These are phyloP conservation scores for Microctenopoma lineatum DNA, from an alignment of 2,797 vertebrate genomes.

Conservation along the genomic window DNA sequence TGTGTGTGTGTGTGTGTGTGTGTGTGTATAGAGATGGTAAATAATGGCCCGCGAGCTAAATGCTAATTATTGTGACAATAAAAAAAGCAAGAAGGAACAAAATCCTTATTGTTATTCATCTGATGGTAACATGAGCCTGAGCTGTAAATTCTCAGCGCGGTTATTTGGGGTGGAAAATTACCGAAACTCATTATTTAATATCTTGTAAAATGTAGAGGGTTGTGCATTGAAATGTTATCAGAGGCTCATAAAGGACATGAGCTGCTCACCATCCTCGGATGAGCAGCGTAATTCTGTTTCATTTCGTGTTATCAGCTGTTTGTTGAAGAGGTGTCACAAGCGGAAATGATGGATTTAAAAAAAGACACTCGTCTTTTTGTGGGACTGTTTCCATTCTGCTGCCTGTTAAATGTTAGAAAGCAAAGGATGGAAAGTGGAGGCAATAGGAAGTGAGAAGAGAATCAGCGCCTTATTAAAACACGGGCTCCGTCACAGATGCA, in stretches of 20 bases:
- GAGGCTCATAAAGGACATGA: background rate
- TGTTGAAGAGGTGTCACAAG: background rate
- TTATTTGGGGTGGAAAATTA: background rate
- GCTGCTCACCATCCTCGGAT: background rate
- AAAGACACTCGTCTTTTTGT: background rate
- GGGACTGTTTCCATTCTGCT: background rate
- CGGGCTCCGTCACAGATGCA: background rate
- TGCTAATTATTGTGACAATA: too few species aligned
- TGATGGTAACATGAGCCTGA: background rate
- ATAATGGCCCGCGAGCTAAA: too few species aligned
- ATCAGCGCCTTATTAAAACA: slow-evolving; percentile 16
- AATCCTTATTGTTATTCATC: too few species aligned
- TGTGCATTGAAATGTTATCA: background rate
- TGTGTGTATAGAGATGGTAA: too few species aligned
- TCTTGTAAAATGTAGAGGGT: background rate
- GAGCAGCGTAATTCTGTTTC: background rate
- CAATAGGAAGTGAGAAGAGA: background rate
- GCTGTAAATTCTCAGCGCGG: background rate
- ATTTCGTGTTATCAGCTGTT: slow-evolving; percentile 7
- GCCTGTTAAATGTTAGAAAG: background rate
- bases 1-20: too few species aligned
- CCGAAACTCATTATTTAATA: slow-evolving; percentile 9
- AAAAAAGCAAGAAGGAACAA: too few species aligned
- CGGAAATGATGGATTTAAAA: slow-evolving; percentile 10
- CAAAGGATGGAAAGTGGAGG: background rate